A percentile compares a stretch with the other conserved stretches of the same genome.
Evolutionary conservation across 2,113 vertebrate genomes (phyloP).

Genomic region (Rhynchomys soricoides): DNA sequence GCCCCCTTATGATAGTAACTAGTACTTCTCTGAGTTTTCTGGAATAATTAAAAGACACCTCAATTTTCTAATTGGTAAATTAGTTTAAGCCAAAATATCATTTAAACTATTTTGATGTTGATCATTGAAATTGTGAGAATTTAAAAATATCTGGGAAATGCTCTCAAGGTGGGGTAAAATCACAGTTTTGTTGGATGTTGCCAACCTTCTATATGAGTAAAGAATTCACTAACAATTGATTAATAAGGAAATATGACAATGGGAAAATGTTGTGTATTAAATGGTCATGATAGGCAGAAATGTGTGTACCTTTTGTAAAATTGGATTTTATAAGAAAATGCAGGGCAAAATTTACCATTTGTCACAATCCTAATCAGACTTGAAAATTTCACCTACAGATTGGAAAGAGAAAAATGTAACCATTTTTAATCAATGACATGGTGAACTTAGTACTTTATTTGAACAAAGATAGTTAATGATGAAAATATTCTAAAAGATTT

Average conservation of each 20-base stretch:
- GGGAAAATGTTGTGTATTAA: neutral
- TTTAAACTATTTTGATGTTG: constrained; percentile 24
- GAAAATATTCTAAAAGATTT: neutral
- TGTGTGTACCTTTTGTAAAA: neutral
- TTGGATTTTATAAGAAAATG: constrained; percentile 23
- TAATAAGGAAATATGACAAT: neutral
- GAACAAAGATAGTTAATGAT: neutral
- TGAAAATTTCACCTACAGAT: neutral
- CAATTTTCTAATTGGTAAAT: neutral
- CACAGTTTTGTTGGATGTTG: neutral
- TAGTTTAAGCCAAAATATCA: neutral
- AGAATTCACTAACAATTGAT: constrained; percentile 16
- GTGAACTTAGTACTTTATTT: neutral
- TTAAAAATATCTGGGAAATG: neutral
- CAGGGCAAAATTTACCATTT: neutral
- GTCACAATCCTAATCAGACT: constrained; percentile 30
- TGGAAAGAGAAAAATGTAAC: neutral
- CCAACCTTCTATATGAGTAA: neutral
- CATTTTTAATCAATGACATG: constrained; percentile 24
- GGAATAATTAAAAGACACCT: neutral
- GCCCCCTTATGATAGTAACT: neutral
- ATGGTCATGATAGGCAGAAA: neutral
- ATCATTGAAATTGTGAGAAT: neutral
- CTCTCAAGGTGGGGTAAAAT: neutral
- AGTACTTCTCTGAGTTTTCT: neutral